phyloP scores from a whole-genome alignment of 2,113 vertebrate genomes.

The Cottus gobio region DNA sequence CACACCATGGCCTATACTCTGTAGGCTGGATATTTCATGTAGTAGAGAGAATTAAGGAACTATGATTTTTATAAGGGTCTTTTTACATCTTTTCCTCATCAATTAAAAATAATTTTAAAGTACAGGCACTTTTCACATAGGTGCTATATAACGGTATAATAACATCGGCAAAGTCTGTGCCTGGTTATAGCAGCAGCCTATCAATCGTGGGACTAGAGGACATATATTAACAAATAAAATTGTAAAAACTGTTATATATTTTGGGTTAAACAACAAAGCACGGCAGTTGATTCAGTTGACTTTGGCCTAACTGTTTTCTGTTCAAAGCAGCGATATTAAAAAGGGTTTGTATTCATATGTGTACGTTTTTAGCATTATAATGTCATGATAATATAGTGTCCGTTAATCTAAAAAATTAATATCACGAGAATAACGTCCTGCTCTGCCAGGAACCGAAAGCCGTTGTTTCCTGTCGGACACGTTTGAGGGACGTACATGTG shows the following conservation, averaged over 20 bases:
- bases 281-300: neutral
- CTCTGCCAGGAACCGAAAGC: neutral
- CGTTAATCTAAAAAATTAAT: neutral
- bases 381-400: too few species aligned
- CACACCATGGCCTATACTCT: neutral
- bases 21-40: neutral
- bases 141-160: neutral
- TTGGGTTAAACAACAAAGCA: neutral
- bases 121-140: neutral
- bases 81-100: neutral
- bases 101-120: neutral
- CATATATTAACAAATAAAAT: neutral
- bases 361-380: neutral
- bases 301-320: neutral
- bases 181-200: neutral
- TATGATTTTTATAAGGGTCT: neutral
- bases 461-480: conserved; percentile 31
- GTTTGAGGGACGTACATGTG: conserved; percentile 12
- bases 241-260: neutral
- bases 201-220: neutral
- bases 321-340: neutral
- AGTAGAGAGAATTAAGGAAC: too few species aligned
- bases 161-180: neutral
- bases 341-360: neutral
- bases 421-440: neutral